Conservation (phyloP, 2,888 invertebrate species). For the Criorhina ranunculi region DNA sequence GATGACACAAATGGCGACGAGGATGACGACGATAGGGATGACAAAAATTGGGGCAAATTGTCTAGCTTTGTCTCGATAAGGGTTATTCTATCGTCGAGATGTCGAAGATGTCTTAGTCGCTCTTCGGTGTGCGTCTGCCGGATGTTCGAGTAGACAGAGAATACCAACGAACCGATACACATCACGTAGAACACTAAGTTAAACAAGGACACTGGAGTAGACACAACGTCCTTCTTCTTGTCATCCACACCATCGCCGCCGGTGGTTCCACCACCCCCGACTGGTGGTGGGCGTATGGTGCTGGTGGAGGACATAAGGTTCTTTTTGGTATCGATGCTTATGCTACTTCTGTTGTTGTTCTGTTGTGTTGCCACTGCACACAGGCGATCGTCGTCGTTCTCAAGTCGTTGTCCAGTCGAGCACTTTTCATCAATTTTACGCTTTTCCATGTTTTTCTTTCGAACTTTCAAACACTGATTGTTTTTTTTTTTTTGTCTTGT, state of each 20-base stretch:
- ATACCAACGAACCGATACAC: constrained; percentile 83
- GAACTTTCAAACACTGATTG: constrained; percentile 71
- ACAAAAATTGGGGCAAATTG: constrained; percentile 65
- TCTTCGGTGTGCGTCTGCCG: constrained; percentile 83
- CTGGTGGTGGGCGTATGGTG: constrained; percentile 60
- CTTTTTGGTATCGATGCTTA: constrained; percentile 68
- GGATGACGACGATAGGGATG: constrained; percentile 59
- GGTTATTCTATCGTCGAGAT: constrained; percentile 83
- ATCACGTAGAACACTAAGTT: constrained; percentile 83
- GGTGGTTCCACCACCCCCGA: constrained; percentile 34
- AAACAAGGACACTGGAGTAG: constrained; percentile 80
- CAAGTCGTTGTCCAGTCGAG: constrained; percentile 75
- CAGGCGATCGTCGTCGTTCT: constrained; percentile 64
- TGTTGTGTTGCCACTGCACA: constrained; percentile 61
- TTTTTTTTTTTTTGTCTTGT: constrained; percentile 36
- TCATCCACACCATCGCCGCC: background rate
- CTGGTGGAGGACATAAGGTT: constrained; percentile 66
- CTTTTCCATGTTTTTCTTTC: constrained; percentile 58
- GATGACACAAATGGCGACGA: constrained; percentile 35
- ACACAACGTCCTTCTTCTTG: constrained; percentile 58
- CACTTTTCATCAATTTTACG: constrained; percentile 74
- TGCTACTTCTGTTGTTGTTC: constrained; percentile 46
- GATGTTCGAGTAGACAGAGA: constrained; percentile 83
- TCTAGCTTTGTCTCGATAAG: constrained; percentile 80
- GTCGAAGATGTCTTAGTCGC: constrained; percentile 82